These are phyloP conservation scores for Accipiter virgatus DNA, from an alignment of 2,113 vertebrate species.

Conservation along the genomic window DNA sequence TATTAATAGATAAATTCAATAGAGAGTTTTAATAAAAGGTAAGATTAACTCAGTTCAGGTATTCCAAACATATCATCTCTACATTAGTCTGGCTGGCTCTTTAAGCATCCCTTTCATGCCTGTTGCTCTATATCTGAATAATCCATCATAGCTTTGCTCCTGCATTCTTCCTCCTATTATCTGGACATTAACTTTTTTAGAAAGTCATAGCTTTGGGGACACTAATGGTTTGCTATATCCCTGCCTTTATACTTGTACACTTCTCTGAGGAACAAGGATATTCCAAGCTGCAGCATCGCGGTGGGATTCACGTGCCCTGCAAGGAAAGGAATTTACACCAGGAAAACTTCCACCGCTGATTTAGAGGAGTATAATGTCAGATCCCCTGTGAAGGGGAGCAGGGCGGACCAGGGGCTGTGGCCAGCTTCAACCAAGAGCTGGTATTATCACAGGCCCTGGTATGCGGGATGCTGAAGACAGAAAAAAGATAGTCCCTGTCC, in stretches of 20 bases:
- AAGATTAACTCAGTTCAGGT: background rate
- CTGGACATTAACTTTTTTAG: background rate
- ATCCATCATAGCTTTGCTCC: background rate
- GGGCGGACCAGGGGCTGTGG: rapidly evolving
- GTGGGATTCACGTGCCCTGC: rapidly evolving
- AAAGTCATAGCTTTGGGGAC: background rate
- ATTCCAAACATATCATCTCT: background rate
- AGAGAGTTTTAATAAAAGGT: background rate
- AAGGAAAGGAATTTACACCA: background rate
- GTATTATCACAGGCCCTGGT: too few species aligned
- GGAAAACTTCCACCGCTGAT: background rate
- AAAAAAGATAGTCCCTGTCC: background rate
- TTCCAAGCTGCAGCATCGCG: background rate
- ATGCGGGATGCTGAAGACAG: background rate
- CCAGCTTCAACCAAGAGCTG: background rate
- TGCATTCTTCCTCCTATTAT: background rate
- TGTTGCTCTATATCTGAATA: background rate
- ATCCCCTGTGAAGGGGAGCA: background rate
- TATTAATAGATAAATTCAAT: background rate
- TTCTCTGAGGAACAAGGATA: background rate
- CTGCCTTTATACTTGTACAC: rapidly evolving
- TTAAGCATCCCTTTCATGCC: background rate
- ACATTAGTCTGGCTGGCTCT: background rate
- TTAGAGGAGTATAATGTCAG: rapidly evolving
- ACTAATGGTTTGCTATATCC: background rate